phyloP scores from a whole-genome alignment of 2,888 invertebrate genomes.

The Harpalus rubripes region DNA sequence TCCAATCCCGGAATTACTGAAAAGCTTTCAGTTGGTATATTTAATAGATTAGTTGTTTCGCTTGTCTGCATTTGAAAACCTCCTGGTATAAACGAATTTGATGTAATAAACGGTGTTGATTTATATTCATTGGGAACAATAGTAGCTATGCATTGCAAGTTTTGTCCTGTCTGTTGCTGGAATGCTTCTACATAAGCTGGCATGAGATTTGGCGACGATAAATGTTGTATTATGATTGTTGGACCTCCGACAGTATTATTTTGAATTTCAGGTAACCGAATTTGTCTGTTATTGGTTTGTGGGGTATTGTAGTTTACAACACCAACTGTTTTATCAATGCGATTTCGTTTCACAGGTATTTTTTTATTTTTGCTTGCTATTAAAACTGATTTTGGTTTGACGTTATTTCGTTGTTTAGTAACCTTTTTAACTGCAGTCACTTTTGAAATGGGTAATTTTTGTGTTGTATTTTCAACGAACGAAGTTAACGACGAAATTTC shows the following conservation, averaged over 20 bases:
- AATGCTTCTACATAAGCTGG: constrained; percentile 85
- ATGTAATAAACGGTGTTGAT: constrained; percentile 79
- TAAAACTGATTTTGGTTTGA: constrained; percentile 68
- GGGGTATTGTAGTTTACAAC: constrained; percentile 67
- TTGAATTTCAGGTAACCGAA: constrained; percentile 71
- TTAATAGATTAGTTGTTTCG: constrained; percentile 81
- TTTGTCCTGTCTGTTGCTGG: constrained; percentile 85
- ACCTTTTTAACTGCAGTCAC: constrained; percentile 17
- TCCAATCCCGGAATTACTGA: constrained; percentile 74
- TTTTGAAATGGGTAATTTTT: constrained; percentile 46
- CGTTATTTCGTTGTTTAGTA: constrained; percentile 52
- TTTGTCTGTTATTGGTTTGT: constrained; percentile 74
- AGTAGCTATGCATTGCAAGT: constrained; percentile 87
- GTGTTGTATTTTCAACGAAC: constrained; percentile 29
- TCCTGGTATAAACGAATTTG: constrained; percentile 80
- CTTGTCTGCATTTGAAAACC: constrained; percentile 82
- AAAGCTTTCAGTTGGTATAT: constrained; percentile 81
- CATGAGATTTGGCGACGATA: constrained; percentile 77
- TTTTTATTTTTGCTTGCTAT: constrained; percentile 67
- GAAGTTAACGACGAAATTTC: constrained; percentile 26
- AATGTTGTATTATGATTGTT: constrained; percentile 85
- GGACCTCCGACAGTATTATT: constrained; percentile 79
- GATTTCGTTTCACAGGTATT: constrained; percentile 29
- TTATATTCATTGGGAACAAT: constrained; percentile 71
- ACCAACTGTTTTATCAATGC: constrained; percentile 67